Evolutionary conservation across 2,113 vertebrate genomes (phyloP), one percentile per base, ranked within the genome.

Genomic region (Sander vitreus): DNA sequence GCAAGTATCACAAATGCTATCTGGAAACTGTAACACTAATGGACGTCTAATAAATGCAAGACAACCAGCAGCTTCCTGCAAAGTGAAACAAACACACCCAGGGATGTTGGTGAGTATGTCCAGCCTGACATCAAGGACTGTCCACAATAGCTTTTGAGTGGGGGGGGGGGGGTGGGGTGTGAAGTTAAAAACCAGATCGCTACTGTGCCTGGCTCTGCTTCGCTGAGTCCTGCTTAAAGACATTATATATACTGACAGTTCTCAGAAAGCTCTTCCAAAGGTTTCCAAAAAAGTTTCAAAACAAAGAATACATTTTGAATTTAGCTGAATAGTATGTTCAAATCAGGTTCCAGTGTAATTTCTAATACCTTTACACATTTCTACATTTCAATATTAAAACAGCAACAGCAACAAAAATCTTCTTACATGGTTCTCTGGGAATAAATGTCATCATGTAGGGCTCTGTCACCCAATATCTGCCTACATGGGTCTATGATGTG

Each of bases 1-100:
- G 3, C 75, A 82, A 67, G 89, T 83, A 87, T 67, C 74, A 57
- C 72, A 80, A 79, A 81, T 78, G 63, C 76, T 55, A 78, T 88
- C 73, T 72, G 74, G 36, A 83, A 84, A 71, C 70, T 60, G 6
- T 27, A 75, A 53, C 30, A 11, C 73, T 72, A 73, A 65, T 54
- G 68, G 74, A 81, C 4, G 14, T 5, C 72, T 84, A 63, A 85
- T 62, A 19, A 73, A 64, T 3, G 51, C 50, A 59, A 58, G 65
- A 67, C 72, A 43, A 23, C 15, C 0, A 5, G 25, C 54, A 66
- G 66, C 73, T 70, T 76, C 62, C 70, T 70, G 67, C 68, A 25
- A 30, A 87, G 64, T 23, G 57, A 73, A 66, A 69, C 69, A 77
- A 81, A 84, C 43, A 65, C 54, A 51, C 15, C 13, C 48, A 51